These are phyloP conservation scores for Dicranocentrus wangi DNA, from an alignment of 2,888 invertebrate genomes.

Conservation along the genomic window DNA sequence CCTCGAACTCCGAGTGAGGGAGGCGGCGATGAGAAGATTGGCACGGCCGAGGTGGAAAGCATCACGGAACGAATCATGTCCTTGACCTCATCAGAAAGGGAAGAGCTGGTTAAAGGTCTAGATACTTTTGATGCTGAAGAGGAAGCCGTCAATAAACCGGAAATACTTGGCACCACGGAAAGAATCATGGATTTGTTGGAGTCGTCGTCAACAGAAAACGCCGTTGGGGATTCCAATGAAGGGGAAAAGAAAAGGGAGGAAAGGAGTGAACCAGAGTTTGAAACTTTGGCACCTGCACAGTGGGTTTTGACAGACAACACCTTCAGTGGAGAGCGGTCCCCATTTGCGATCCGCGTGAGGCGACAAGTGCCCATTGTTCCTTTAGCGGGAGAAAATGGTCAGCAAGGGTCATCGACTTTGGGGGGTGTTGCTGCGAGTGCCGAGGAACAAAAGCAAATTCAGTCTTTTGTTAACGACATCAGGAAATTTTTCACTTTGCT, in stretches of 20 bases:
- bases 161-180: background rate
- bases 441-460: slow-evolving; percentile 53
- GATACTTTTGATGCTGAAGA: slow-evolving; percentile 30
- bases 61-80: slow-evolving; percentile 36
- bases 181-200: too few species aligned
- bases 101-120: slow-evolving; percentile 42
- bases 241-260: background rate
- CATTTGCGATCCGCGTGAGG: slow-evolving; percentile 45
- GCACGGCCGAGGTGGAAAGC: slow-evolving; percentile 36
- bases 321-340: slow-evolving; percentile 29
- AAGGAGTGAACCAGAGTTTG: background rate
- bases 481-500: slow-evolving; percentile 70
- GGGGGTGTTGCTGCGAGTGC: background rate
- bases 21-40: slow-evolving; percentile 8
- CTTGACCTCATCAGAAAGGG: slow-evolving; percentile 37
- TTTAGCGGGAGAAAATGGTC: too few species aligned
- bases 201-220: slow-evolving; percentile 24
- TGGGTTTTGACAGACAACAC: slow-evolving; percentile 52
- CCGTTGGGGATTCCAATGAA: background rate
- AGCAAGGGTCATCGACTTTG: background rate
- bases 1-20: background rate
- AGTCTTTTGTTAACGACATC: slow-evolving; percentile 66
- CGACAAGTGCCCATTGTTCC: slow-evolving; percentile 1
- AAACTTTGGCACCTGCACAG: slow-evolving; percentile 44
- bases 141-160: slow-evolving; percentile 2